Evolutionary conservation across 2,888 invertebrate genomes (phyloP), one percentile per base, ranked within the genome.

Genomic region (Aphodius granarius): DNA sequence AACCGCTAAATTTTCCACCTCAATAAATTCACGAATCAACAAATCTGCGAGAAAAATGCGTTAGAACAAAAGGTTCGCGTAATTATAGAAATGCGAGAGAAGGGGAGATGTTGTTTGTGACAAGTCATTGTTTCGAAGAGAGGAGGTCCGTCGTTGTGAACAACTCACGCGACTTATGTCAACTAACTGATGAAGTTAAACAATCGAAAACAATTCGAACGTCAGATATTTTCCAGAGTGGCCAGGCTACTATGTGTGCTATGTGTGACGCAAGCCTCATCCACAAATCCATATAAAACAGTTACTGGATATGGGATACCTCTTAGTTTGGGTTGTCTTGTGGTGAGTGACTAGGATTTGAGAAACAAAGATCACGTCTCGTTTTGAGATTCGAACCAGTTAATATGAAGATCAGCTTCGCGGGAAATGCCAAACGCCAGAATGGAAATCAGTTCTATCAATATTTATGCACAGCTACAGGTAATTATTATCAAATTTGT

Each of bases 401-500:
- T 16, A 72, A 63, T 16, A 76, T 76, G 76, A 76, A 73, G 65
- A 71, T 66, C 21, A 71, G 71, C 18, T 71, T 76, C 66, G 63
- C 21, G 22, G 65, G 22, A 62, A 76, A 66, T 66, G 17, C 66
- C n/a, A 74, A 74, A 16, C 22, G 22, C 18, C 63, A 65, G 22
- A 72, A 72, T 71, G 78, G 78, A 63, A 79, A 70, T 63, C 73
- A 75, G 19, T 70, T 79, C n/a, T 79, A 75, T 66, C 78, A 79
- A 65, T 79, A 79, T 66, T 43, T 79, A 64, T 76, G 77, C 4
- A 76, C 78, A 6, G 66, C 77, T 68, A 79, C 78, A 75, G 75
- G 78, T 79, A 78, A 76, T 77, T 74, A 68, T 63, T 73, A 6
- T 66, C 17, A 66, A 66, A n/a, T 16, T n/a, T 43, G 43, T 2